phyloP scores from a whole-genome alignment of 2,888 invertebrate species.

The Nemurella pictetii region DNA sequence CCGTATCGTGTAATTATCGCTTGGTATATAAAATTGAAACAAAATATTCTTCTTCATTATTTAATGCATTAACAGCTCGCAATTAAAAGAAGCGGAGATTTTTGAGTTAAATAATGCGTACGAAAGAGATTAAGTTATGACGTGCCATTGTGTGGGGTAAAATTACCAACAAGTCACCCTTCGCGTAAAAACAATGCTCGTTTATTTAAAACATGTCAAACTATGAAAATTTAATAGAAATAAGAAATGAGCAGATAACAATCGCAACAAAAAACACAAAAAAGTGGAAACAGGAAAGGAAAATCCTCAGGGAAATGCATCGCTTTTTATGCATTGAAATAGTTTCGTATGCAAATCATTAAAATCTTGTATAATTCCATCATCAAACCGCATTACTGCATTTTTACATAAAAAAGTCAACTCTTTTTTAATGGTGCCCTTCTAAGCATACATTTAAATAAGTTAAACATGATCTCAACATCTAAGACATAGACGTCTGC shows the following conservation, averaged over 20 bases:
- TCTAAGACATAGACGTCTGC: too few species aligned
- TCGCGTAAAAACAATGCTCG: neutral
- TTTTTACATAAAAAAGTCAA: too few species aligned
- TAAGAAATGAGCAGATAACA: neutral
- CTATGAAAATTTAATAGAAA: neutral
- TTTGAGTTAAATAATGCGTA: neutral
- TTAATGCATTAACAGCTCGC: slow-evolving; percentile 11
- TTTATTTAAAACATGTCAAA: neutral
- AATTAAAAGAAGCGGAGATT: slow-evolving; percentile 16
- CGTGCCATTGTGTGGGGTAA: neutral
- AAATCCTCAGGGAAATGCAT: too few species aligned
- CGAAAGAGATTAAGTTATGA: neutral
- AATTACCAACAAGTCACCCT: neutral
- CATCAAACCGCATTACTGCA: too few species aligned
- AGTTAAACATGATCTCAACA: too few species aligned
- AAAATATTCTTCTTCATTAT: slow-evolving; percentile 29
- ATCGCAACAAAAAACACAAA: too few species aligned
- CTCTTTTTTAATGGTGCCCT: too few species aligned
- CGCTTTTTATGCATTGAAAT: too few species aligned
- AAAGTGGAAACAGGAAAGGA: too few species aligned
- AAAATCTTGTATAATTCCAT: too few species aligned
- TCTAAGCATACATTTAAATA: too few species aligned
- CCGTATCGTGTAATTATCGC: slow-evolving; percentile 16
- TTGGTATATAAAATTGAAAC: slow-evolving; percentile 18
- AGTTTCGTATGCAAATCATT: too few species aligned